Conservation (phyloP, 2,797 vertebrate species). For the Sardinella longiceps region DNA sequence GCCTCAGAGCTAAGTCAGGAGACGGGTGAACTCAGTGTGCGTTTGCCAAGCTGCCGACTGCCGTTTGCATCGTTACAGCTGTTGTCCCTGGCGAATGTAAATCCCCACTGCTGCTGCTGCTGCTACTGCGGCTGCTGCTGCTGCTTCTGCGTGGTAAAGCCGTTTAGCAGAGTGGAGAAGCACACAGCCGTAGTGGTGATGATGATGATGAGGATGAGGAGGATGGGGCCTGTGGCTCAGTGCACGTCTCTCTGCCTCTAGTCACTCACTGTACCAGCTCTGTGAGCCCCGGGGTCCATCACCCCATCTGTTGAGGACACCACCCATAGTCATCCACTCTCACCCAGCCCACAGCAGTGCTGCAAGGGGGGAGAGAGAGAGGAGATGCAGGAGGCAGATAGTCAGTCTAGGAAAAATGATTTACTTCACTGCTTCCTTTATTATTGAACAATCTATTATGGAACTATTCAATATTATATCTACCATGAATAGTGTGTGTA, state of each 20-base stretch:
- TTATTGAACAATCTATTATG: background rate
- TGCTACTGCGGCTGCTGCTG: background rate
- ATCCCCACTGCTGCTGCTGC: background rate
- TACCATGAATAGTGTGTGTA: background rate
- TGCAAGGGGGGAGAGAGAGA: background rate
- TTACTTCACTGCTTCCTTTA: background rate
- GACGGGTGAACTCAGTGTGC: background rate
- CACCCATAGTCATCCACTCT: background rate
- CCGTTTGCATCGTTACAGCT: background rate
- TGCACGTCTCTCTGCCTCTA: background rate
- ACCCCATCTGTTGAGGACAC: conserved; percentile 17
- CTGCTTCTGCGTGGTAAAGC: background rate
- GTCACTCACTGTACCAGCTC: background rate
- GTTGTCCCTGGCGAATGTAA: background rate
- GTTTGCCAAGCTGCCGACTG: background rate
- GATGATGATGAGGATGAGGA: too few species aligned
- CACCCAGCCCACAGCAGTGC: background rate
- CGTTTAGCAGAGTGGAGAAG: background rate
- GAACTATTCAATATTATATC: background rate
- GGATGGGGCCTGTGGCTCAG: background rate
- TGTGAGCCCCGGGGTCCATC: background rate
- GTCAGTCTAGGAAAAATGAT: background rate
- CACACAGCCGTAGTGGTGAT: background rate
- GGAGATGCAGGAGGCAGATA: background rate
- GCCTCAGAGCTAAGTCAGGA: background rate